Evolutionary conservation across 2,113 vertebrate genomes (phyloP), one percentile per base, ranked within the genome.

Genomic region (Syngnathus floridae): DNA sequence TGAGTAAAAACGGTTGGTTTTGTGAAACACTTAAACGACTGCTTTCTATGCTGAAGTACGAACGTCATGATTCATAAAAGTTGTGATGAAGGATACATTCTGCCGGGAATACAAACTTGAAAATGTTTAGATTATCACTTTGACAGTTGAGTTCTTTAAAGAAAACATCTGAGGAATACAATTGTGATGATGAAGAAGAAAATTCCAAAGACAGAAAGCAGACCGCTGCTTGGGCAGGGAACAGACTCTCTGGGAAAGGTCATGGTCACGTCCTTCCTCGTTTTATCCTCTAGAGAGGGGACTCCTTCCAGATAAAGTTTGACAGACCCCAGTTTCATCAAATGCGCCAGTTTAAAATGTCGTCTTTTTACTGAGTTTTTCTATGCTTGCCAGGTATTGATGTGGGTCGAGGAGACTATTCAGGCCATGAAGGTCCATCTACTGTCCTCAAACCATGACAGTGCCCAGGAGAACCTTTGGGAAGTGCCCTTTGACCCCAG

Each of bases 371-470:
- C 16, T 5, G 37, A 62, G 51, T 66, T 66, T 66, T 40, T 58
- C 58, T 61, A 37, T 46, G 60, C 56, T 36, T 76, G 14, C 5
- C 80, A 98, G 95, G 94, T 97, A 64, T 88, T 98, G 55, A 95
- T 93, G 75, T 98, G 95, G 95, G 95, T 98, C 21, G 95, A 98
- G 80, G 93, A 93, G 65, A 94, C 94, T 0, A 89, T 98, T 65
- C 95, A 93, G 85, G 86, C 92, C 61, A 91, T 94, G 87, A 97
- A 94, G 81, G 94, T 98, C 67, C 93, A 96, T 78, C 86, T 98
- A 69, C 85, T 97, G 49, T 95, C 95, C 56, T 93, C 91, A 0
- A 93, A 98, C 77, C 94, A 95, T 0, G 91, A 95, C 78, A 81
- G 82, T 0, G 90, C 88, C 0, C 92, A 92, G 62, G 91, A 94